A percentile compares a stretch with the other conserved stretches of the same genome.
Evolutionary conservation across 1,140 invertebrate genomes (phyloP).

Genomic region (Caerostris extrusa): DNA sequence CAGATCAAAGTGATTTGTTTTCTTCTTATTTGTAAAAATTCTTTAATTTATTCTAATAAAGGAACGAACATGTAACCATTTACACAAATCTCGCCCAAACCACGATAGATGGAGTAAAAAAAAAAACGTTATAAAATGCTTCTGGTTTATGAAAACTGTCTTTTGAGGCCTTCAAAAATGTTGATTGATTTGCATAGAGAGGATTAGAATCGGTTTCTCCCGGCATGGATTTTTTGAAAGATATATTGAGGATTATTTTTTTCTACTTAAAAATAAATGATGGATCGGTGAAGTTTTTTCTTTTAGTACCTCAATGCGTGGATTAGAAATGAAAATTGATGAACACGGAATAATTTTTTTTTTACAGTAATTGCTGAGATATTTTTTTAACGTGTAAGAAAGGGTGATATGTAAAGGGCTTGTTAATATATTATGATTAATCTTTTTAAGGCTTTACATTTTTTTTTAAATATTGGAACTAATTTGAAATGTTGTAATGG

Average conservation of each 20-base stretch:
- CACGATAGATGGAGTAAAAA: no score
- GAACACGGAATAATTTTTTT: neutral
- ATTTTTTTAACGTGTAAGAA: neutral
- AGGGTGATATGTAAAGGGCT: neutral
- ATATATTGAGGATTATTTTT: conserved; percentile 24
- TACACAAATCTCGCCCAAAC: no score
- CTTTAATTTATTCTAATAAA: no score
- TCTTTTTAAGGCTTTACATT: neutral
- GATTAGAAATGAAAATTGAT: conserved; percentile 43
- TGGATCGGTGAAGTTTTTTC: conserved; percentile 32
- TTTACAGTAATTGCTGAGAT: neutral
- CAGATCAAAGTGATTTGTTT: no score
- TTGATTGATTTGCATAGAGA: conserved; percentile 46
- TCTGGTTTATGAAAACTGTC: conserved; percentile 57
- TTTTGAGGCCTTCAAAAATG: neutral
- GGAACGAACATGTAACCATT: no score
- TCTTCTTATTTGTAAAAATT: neutral
- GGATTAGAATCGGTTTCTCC: conserved; percentile 1
- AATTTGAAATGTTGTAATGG: neutral
- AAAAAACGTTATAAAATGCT: neutral
- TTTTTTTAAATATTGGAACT: neutral
- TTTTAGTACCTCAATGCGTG: neutral
- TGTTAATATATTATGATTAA: neutral
- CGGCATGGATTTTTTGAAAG: neutral
- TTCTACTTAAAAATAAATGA: conserved; percentile 35